Conservation (phyloP, 2,113 vertebrate genomes). For the Thymallus thymallus region DNA sequence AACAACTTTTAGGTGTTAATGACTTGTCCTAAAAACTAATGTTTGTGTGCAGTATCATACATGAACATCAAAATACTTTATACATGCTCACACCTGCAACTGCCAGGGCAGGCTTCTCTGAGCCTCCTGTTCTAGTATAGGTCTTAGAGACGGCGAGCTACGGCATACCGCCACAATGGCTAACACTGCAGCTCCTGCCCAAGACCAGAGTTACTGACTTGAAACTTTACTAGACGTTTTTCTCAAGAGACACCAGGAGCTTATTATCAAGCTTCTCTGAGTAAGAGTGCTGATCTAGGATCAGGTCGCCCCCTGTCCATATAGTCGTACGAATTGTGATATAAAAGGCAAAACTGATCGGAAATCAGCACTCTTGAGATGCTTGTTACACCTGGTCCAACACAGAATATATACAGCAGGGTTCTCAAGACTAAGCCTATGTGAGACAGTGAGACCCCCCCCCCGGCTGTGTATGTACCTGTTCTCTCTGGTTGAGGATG, state of each 20-base stretch:
- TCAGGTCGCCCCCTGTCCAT: too few species aligned
- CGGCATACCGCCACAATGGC: not conserved
- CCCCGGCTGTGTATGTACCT: constrained; percentile 75
- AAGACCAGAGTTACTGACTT: not conserved
- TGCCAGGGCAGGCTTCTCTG: not conserved
- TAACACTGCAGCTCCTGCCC: constrained; percentile 7
- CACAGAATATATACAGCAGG: too few species aligned
- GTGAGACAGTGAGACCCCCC: constrained; percentile 37
- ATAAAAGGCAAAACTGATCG: too few species aligned
- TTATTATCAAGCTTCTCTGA: too few species aligned
- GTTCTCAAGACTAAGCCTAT: constrained; percentile 49
- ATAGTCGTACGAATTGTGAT: too few species aligned
- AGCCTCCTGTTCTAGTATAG: constrained; percentile 10
- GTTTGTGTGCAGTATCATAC: constrained; percentile 17
- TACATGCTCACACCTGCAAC: constrained; percentile 26
- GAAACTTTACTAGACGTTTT: too few species aligned
- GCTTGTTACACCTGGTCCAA: too few species aligned
- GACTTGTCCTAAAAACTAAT: not conserved
- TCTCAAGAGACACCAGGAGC: too few species aligned
- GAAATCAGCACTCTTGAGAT: too few species aligned
- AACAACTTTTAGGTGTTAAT: not conserved
- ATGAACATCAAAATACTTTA: constrained; percentile 21
- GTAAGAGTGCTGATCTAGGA: too few species aligned
- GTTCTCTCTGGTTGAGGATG: constrained; percentile 81
- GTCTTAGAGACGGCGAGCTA: not conserved